Evolutionary conservation across 2,113 vertebrate genomes (phyloP), one percentile per base, ranked within the genome.

Genomic region (Vicugna pacos): DNA sequence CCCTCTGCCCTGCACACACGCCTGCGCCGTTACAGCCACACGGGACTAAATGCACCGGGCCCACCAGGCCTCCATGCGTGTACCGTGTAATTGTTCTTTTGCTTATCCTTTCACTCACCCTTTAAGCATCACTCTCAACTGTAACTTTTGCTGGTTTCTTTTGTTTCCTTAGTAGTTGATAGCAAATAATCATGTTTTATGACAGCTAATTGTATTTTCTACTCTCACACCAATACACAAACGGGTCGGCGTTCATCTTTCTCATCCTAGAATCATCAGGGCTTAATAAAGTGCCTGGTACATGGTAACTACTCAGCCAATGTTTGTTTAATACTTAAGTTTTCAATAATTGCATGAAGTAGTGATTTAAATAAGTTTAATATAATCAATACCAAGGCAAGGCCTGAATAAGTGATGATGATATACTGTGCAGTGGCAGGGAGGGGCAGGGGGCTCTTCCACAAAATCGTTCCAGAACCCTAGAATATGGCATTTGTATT

Each of bases 231-330:
- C 54, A 56, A 35, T 56, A 67, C 13, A 76, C 19, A 88, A 50
- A 54, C 48, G 20, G 65, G 64, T 72, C 26, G 50, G 42, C 67
- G 80, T 67, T 95, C 72, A 75, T 91, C 28, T 73, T 67, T 56
- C 65, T 86, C n/a, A 48, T 38, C 52, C 64, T 70, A 81, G 79
- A 67, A n/a, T 85, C n/a, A 56, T 60, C 5, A 28, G 60, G 85
- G 72, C 52, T 95, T 95, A 80, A 67, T 89, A 69, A 91, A 69
- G 56, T 85, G 26, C 50, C n/a, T 67, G 58, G 42, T 58, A 80
- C 42, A 32, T 50, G 48, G 62, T 83, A 69, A 54, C 46, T 50
- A 56, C 73, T 90, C 70, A 80, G 52, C 83, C 89, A 67, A 73
- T 80, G 52, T 83, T 91, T 75, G 30, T 93, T 80, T 64, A 93